Percentiles rank a stretch among this genome's conserved stretches.
Evolutionary conservation across 2,113 vertebrate genomes (phyloP).

Genomic region (Empidonax alnorum): DNA sequence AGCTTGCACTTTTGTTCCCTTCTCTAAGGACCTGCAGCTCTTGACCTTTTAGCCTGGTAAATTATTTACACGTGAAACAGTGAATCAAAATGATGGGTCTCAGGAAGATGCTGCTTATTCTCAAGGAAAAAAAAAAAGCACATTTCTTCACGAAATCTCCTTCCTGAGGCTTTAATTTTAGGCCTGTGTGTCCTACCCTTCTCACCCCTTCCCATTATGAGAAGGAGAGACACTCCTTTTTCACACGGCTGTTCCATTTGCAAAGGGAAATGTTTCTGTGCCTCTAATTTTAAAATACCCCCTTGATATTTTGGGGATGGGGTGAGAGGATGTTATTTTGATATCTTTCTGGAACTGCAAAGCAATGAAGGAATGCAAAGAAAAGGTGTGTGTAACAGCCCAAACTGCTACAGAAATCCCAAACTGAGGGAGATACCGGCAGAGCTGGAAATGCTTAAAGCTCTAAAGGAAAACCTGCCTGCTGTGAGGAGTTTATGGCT

Average conservation of each 20-base stretch:
- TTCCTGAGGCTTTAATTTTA: constrained; percentile 15
- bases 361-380: background rate
- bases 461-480: background rate
- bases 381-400: background rate
- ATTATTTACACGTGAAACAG: constrained; percentile 69
- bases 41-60: constrained; percentile 69
- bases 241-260: background rate
- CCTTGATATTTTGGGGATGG: background rate
- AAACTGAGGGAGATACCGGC: background rate
- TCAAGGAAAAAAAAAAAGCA: background rate
- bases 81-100: constrained; percentile 53
- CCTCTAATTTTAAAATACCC: constrained; percentile 13
- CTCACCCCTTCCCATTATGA: background rate
- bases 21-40: constrained; percentile 47
- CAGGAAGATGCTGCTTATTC: constrained; percentile 58
- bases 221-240: background rate
- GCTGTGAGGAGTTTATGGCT: background rate
- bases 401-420: background rate
- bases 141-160: constrained; percentile 25
- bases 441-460: background rate
- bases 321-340: background rate
- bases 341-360: background rate
- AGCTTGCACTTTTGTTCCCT: constrained; percentile 45
- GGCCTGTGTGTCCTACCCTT: background rate
- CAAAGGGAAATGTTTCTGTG: background rate